A percentile compares a stretch with the other conserved stretches of the same genome.
Evolutionary conservation across 2,797 vertebrate species (phyloP).

Genomic region (Betta splendens): DNA sequence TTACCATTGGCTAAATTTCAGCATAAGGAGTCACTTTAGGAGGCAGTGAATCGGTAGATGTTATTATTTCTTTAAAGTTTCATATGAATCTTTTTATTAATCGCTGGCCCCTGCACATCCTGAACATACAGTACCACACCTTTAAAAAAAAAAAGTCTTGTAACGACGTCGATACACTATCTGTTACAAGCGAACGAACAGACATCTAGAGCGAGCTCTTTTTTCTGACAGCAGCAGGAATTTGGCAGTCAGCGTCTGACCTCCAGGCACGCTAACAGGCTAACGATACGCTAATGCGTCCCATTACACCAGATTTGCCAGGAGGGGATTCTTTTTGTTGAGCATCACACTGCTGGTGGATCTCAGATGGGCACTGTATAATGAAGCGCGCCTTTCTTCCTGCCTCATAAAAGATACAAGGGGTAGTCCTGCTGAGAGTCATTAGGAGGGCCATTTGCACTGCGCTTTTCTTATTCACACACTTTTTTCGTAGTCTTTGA

Average conservation of each 20-base stretch:
- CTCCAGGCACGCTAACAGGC: conserved; percentile 80
- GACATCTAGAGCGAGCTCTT: conserved; percentile 58
- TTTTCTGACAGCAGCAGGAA: conserved; percentile 64
- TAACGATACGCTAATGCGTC: conserved; percentile 84
- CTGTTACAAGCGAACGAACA: conserved; percentile 64
- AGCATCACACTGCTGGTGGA: conserved; percentile 76
- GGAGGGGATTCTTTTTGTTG: conserved; percentile 81
- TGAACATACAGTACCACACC: conserved; percentile 38
- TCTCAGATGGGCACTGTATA: conserved; percentile 78
- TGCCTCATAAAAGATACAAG: conserved; percentile 80
- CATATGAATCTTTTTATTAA: conserved; percentile 32
- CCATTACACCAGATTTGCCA: conserved; percentile 83
- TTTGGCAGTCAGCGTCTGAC: conserved; percentile 75
- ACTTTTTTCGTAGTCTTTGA: conserved; percentile 76
- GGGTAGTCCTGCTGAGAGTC: conserved; percentile 82
- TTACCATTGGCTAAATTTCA: neutral
- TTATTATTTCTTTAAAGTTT: too few species aligned
- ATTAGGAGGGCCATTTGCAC: conserved; percentile 82
- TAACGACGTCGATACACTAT: conserved; percentile 35
- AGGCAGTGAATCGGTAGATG: too few species aligned
- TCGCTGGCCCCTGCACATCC: conserved; percentile 21
- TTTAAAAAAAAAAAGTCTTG: conserved; percentile 17
- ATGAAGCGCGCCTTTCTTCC: conserved; percentile 81
- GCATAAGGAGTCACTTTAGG: too few species aligned
- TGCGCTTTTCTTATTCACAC: conserved; percentile 74